Conservation (phyloP, 2,888 invertebrate species). For the Ptilodon capucinus region DNA sequence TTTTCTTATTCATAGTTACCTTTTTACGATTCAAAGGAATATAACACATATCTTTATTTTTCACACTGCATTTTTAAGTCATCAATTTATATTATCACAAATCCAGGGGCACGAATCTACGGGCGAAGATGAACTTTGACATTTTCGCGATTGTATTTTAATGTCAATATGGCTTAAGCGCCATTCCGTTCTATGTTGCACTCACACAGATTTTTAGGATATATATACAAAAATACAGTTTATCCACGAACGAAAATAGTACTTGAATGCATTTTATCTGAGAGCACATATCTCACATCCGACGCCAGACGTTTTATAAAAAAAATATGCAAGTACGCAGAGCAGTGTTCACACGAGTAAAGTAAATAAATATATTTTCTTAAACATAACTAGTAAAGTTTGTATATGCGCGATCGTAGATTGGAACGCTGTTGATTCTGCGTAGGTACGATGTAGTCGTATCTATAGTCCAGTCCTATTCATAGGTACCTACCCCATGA, state of each 20-base stretch:
- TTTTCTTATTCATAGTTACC: conserved; percentile 17
- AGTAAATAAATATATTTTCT: conserved; percentile 44
- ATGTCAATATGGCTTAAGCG: conserved; percentile 54
- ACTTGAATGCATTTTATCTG: background rate
- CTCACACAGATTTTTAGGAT: conserved; percentile 1
- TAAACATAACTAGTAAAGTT: conserved; percentile 17
- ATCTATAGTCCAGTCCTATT: conserved; percentile 58
- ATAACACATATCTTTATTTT: conserved; percentile 14
- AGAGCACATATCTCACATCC: background rate
- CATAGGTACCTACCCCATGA: too few species aligned
- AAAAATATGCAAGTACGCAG: conserved; percentile 13
- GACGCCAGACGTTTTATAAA: conserved; percentile 7
- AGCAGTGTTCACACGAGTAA: conserved; percentile 15
- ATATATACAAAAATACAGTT: background rate
- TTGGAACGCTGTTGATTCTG: conserved; percentile 68
- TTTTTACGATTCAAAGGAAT: conserved; percentile 8
- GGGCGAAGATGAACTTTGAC: conserved; percentile 79
- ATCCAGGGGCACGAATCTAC: conserved; percentile 28
- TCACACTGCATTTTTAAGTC: conserved; percentile 31
- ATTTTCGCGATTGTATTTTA: conserved; percentile 55
- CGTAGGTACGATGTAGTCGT: conserved; percentile 41
- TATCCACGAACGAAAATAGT: conserved; percentile 3
- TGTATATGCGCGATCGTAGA: conserved; percentile 48
- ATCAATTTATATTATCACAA: conserved; percentile 37
- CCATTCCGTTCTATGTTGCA: conserved; percentile 55